Evolutionary conservation across 2,888 invertebrate genomes (phyloP).

Genomic region (Oeneis ivallda): DNA sequence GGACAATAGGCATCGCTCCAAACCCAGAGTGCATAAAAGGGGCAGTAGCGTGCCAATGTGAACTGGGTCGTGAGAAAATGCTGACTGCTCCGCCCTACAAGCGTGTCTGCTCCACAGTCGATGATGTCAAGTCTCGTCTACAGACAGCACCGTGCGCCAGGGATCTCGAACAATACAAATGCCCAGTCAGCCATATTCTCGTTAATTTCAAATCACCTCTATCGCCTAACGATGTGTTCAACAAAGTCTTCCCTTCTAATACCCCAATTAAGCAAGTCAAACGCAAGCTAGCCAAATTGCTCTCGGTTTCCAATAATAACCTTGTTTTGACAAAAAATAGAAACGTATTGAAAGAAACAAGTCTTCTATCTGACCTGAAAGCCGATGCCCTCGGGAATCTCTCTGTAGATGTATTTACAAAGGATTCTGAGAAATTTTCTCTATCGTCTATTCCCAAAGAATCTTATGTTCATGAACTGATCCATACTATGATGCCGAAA

Average conservation of each 20-base stretch:
- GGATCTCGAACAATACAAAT: slow-evolving; percentile 62
- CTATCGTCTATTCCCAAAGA: slow-evolving; percentile 69
- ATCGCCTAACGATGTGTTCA: slow-evolving; percentile 65
- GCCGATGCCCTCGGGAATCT: slow-evolving; percentile 67
- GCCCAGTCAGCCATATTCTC: slow-evolving; percentile 68
- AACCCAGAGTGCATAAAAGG: slow-evolving; percentile 53
- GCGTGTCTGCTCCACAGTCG: slow-evolving; percentile 45
- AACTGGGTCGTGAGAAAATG: slow-evolving; percentile 71
- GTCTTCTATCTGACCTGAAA: slow-evolving; percentile 63
- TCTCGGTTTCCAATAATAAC: slow-evolving; percentile 64
- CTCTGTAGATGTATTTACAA: slow-evolving; percentile 71
- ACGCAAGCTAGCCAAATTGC: slow-evolving; percentile 69
- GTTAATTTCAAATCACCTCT: slow-evolving; percentile 70
- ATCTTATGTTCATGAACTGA: slow-evolving; percentile 67
- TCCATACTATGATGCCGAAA: slow-evolving; percentile 65
- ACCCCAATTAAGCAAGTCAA: slow-evolving; percentile 71
- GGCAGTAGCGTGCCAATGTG: slow-evolving; percentile 67
- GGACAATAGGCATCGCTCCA: slow-evolving; percentile 56
- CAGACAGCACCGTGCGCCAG: slow-evolving; percentile 66
- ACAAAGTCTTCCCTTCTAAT: slow-evolving; percentile 71
- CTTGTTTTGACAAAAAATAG: slow-evolving; percentile 69
- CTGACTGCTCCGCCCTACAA: slow-evolving; percentile 71
- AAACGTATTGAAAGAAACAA: slow-evolving; percentile 68
- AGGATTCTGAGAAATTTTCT: slow-evolving; percentile 67
- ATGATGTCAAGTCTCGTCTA: slow-evolving; percentile 55